Conservation (phyloP, 1,140 invertebrate species). For the Procambarus clarkii region DNA sequence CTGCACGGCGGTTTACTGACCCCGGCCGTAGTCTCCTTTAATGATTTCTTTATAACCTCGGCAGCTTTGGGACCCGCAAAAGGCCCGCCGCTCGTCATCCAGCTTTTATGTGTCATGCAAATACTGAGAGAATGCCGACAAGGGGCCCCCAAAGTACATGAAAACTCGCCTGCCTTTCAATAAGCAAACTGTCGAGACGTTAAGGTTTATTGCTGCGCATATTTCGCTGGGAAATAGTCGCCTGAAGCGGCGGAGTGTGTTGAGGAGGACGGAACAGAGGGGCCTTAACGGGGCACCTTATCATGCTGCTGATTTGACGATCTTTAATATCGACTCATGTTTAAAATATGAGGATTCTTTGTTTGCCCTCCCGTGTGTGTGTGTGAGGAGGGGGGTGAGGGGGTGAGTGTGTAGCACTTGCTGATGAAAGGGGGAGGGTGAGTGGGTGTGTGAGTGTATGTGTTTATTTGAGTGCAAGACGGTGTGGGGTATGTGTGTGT, state of each 20-base stretch:
- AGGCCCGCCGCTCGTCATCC: not conserved
- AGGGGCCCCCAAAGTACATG: conserved; percentile 4
- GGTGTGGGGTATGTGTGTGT: no score
- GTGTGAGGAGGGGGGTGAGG: no score
- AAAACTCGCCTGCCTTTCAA: conserved; percentile 24
- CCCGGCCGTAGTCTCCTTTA: not conserved
- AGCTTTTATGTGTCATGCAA: conserved; percentile 29
- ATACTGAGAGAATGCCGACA: conserved; percentile 21
- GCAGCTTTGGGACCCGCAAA: not conserved
- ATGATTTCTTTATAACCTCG: not conserved
- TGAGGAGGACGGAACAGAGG: not conserved
- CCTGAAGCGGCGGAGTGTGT: not conserved
- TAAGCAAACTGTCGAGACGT: not conserved
- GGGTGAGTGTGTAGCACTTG: no score
- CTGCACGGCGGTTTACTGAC: not conserved
- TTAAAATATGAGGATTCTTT: conserved; percentile 20
- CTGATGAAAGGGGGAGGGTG: no score
- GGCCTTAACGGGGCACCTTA: not conserved
- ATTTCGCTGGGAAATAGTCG: conserved; percentile 6
- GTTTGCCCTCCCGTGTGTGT: not conserved
- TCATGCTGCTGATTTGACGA: not conserved
- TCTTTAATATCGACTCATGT: conserved; percentile 19
- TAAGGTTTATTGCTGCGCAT: conserved; percentile 25
- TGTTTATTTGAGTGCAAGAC: no score
- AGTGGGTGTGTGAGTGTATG: no score